Base-by-base conservation (phyloP, 2,888 invertebrate species). In the Pseudococcus viburni region DNA sequence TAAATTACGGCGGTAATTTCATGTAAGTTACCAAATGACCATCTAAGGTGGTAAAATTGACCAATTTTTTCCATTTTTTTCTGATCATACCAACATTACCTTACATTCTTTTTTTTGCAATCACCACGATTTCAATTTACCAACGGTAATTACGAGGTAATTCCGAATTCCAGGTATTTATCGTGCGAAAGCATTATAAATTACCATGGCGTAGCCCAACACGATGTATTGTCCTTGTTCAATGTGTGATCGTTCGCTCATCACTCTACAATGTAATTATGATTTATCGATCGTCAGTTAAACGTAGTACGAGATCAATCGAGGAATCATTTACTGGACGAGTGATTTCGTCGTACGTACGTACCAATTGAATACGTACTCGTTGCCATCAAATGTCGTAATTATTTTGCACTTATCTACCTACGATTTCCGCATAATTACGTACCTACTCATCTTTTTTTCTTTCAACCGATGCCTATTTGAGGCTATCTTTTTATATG, bases 331-430 rank as follows among this genome's bases (percentile, higher is more conserved):
- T 11, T 9, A 64, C 12, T 9, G 64, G 22, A 22, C 22, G 64
- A 64, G 64, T 64, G 64, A 64, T 22, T 64, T 64, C 9, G 22
- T 64, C 64, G 64, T 22, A 33, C 26, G 26, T 33, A 33, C 26
- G 64, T 64, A 64, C 64, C 8, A 22, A 64, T 12, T 64, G 22
- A 64, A 19, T 64, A 64, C 22, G 64, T 64, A 64, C 42, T 42
- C 5, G 42, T 42, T 6, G 5, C 64, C 22, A 12, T 22, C 64
- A 11, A 64, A 59, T 59, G 6, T 59, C 64, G 64, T 64, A 64
- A 64, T 64, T 64, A 64, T 64, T 64, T 64, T 22, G 64, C 64
- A 64, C 64, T 64, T 64, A 64, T 64, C 22, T 42, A 42, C 42
- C 42, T 42, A 5, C 9, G 42, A 22, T 64, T 64, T 64, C 64